A percentile compares a stretch with the other conserved stretches of the same genome.
These are phyloP conservation scores for Zeugodacus cucurbitae DNA, from an alignment of 1,140 invertebrate genomes.

Conservation along the genomic window DNA sequence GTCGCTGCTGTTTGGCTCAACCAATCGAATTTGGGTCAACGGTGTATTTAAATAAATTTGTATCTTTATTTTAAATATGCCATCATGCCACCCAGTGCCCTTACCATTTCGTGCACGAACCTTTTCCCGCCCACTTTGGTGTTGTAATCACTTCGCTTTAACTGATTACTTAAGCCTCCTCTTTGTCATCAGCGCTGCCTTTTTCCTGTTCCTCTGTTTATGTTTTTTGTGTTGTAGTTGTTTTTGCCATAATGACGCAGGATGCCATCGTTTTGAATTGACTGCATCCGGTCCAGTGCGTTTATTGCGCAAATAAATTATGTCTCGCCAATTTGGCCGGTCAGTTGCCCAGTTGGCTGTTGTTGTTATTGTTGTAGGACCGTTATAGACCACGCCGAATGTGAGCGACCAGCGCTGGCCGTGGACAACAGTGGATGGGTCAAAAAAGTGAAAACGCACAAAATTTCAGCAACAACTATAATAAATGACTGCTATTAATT, in stretches of 20 bases:
- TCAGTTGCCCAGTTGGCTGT: neutral
- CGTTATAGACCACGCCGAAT: neutral
- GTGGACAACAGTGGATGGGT: too few relatives aligned
- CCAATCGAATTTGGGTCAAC: neutral
- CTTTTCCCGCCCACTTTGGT: neutral
- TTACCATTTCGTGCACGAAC: neutral
- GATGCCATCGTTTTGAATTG: constrained; percentile 34
- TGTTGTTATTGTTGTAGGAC: neutral
- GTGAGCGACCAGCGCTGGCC: neutral
- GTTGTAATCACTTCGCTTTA: neutral
- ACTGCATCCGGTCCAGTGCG: neutral
- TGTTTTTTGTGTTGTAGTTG: neutral
- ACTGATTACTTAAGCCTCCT: neutral
- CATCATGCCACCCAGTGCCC: neutral
- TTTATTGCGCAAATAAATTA: constrained; percentile 30
- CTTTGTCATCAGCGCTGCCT: neutral
- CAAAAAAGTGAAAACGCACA: neutral
- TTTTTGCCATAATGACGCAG: neutral
- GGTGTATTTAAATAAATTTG: constrained; percentile 10
- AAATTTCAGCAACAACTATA: neutral
- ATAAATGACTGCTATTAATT: neutral
- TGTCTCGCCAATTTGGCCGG: neutral
- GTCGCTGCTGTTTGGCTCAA: neutral
- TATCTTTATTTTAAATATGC: neutral
- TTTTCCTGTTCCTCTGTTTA: neutral